A percentile compares a stretch with the other conserved stretches of the same genome.
Conservation (phyloP, 2,113 vertebrate genomes). For the Thamnophis sirtalis region DNA sequence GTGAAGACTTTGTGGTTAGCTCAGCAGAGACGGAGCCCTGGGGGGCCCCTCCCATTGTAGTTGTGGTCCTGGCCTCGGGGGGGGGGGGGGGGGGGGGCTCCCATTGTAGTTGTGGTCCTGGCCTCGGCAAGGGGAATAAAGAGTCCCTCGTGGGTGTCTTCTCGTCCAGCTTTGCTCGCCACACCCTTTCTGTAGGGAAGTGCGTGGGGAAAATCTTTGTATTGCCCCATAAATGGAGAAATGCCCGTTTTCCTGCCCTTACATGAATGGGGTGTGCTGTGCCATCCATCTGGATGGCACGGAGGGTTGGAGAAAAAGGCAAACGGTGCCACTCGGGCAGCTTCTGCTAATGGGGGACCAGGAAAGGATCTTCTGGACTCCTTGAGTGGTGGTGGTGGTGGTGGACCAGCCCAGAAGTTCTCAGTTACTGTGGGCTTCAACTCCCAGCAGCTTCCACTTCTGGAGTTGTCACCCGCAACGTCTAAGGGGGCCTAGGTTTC, state of each 20-base stretch:
- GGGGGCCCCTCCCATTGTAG: neutral
- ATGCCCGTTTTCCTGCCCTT: neutral
- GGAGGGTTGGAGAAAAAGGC: neutral
- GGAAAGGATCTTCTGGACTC: neutral
- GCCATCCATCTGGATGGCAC: neutral
- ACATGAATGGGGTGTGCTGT: neutral
- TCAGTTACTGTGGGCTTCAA: neutral
- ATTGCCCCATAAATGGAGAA: neutral
- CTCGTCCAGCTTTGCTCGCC: neutral
- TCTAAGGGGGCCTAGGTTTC: neutral
- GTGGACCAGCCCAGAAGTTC: neutral
- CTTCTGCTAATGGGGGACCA: neutral
- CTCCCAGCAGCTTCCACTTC: neutral
- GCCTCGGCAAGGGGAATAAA: neutral
- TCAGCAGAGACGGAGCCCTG: neutral
- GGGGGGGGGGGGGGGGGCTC: too few species aligned
- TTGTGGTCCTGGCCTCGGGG: neutral
- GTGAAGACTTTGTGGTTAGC: neutral
- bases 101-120: neutral
- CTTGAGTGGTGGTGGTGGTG: neutral
- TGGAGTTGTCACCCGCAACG: neutral
- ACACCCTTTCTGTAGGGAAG: conserved; percentile 1
- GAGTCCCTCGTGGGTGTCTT: neutral
- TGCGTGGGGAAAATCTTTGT: neutral
- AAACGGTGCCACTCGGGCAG: neutral